These are phyloP conservation scores for Picathartes gymnocephalus DNA, from an alignment of 2,113 vertebrate species.

Conservation along the genomic window DNA sequence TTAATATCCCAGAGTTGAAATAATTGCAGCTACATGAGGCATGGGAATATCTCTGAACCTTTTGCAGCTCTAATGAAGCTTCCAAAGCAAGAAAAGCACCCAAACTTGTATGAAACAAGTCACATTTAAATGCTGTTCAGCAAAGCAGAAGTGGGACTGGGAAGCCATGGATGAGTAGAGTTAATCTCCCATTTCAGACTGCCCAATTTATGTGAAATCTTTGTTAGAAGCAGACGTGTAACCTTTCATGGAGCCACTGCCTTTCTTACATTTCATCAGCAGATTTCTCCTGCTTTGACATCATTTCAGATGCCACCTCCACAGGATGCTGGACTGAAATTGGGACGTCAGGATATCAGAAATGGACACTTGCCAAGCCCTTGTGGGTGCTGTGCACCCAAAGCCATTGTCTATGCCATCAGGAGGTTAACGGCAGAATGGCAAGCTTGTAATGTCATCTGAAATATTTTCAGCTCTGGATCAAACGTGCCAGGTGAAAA, in stretches of 20 bases:
- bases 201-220: not conserved
- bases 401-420: not conserved
- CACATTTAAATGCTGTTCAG: not conserved
- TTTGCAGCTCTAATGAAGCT: not conserved
- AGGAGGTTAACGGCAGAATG: rapidly evolving
- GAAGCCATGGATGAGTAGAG: not conserved
- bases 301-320: not conserved
- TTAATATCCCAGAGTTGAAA: not conserved
- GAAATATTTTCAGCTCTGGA: not conserved
- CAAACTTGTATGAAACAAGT: not conserved
- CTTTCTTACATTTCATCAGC: not conserved
- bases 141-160: not conserved
- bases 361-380: not conserved
- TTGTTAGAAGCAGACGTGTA: not conserved
- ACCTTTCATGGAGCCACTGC: not conserved
- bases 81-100: not conserved
- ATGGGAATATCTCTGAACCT: not conserved
- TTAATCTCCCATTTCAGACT: not conserved
- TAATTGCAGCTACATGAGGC: not conserved
- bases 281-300: not conserved
- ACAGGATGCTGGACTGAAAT: not conserved
- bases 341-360: not conserved
- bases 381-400: not conserved
- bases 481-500: not conserved
- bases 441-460: not conserved